Evolutionary conservation across 2,113 vertebrate genomes (phyloP).

Genomic region (Saccopteryx leptura): DNA sequence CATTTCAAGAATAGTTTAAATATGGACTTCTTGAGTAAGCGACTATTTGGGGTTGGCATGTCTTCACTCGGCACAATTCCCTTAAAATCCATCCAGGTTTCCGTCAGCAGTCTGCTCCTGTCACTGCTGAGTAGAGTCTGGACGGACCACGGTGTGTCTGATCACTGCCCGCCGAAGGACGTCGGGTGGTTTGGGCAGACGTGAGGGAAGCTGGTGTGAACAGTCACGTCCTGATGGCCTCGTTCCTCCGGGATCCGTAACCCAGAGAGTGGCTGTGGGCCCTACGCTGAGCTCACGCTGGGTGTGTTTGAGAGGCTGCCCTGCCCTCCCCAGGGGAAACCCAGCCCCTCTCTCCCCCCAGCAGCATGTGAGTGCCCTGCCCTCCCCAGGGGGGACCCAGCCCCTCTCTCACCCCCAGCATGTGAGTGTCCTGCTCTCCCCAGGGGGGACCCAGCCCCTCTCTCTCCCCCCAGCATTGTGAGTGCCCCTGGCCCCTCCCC

Average conservation of each 20-base stretch:
- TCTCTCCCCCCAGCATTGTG: too few relatives aligned
- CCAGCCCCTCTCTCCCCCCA: too few relatives aligned
- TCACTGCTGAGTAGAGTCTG: background rate
- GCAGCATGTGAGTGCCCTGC: too few relatives aligned
- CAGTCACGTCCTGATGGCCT: fast-evolving
- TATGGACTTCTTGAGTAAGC: background rate
- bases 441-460: too few relatives aligned
- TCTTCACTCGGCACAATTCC: background rate
- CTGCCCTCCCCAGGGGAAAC: background rate
- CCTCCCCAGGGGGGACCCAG: too few relatives aligned
- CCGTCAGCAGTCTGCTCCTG: fast-evolving
- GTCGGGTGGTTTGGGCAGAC: background rate
- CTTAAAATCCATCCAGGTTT: background rate
- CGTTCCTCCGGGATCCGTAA: background rate
- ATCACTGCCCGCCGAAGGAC: background rate
- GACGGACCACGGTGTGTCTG: background rate
- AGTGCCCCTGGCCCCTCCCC: too few relatives aligned
- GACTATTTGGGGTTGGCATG: background rate
- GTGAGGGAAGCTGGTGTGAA: background rate
- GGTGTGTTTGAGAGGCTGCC: background rate
- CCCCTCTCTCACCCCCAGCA: too few relatives aligned
- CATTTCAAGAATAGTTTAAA: background rate
- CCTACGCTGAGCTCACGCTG: fast-evolving
- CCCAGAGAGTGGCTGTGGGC: too few relatives aligned
- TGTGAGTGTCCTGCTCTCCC: too few relatives aligned